phyloP scores from a whole-genome alignment of 2,113 vertebrate species.

The Scophthalmus maximus region DNA sequence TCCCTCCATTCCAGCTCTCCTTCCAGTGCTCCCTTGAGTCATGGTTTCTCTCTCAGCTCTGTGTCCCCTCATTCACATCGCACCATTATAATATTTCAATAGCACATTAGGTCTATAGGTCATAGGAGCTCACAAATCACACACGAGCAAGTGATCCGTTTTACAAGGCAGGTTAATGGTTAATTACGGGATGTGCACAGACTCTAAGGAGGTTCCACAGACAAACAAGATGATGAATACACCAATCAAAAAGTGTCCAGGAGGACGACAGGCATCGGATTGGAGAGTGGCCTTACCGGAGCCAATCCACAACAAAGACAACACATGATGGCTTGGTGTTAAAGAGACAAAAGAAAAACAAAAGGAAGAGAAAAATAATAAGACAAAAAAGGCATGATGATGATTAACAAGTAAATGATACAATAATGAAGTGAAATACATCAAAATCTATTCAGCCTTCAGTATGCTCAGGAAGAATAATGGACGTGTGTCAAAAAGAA shows the following conservation, averaged over 20 bases:
- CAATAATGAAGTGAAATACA: slow-evolving; percentile 66
- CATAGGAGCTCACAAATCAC: slow-evolving; percentile 60
- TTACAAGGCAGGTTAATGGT: slow-evolving; percentile 44
- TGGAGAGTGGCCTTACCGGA: slow-evolving; percentile 74
- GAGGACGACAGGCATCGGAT: slow-evolving; percentile 43
- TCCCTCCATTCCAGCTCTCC: slow-evolving; percentile 60
- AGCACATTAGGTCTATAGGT: slow-evolving; percentile 57
- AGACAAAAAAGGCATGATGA: slow-evolving; percentile 64
- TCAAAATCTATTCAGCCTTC: slow-evolving; percentile 55
- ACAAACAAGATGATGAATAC: slow-evolving; percentile 48
- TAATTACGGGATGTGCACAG: slow-evolving; percentile 40
- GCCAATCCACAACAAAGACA: slow-evolving; percentile 75
- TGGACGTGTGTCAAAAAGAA: slow-evolving; percentile 33
- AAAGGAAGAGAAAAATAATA: slow-evolving; percentile 61
- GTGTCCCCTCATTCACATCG: slow-evolving; percentile 52
- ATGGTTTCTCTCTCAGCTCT: slow-evolving; percentile 29
- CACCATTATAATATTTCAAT: slow-evolving; percentile 64
- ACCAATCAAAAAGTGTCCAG: slow-evolving; percentile 62
- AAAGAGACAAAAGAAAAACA: slow-evolving; percentile 68
- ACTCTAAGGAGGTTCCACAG: slow-evolving; percentile 28
- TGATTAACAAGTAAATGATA: slow-evolving; percentile 74
- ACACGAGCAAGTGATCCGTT: slow-evolving; percentile 36
- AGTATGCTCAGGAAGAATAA: slow-evolving; percentile 21
- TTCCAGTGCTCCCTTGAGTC: slow-evolving; percentile 52
- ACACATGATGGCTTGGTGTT: slow-evolving; percentile 74